Base-by-base conservation (phyloP, 2,888 invertebrate genomes). In the Serripes groenlandicus region DNA sequence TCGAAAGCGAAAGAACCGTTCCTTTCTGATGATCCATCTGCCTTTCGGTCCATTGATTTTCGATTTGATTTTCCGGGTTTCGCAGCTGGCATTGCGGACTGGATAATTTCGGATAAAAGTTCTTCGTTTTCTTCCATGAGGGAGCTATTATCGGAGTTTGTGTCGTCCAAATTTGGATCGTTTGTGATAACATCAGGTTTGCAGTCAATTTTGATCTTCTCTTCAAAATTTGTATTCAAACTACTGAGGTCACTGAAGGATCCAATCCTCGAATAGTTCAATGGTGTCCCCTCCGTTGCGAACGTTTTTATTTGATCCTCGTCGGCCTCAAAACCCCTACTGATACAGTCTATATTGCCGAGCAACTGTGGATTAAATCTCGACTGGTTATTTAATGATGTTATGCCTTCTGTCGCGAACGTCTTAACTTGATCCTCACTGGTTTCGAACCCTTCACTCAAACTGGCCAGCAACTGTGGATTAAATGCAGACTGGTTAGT, bases 351-450 rank as follows among this genome's bases (percentile, higher is more conserved):
- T 37, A 60, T 75, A 23, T 73, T 74, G 21, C 56, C 56, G 2
- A 80, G 42, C 23, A 81, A 21, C n/a, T 62, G 34, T 32, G 75
- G 75, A 34, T 75, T 71, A 34, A 78, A 75, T 5, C 42, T 68
- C 2, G 15, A 35, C 7, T 37, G 66, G 95, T 97, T 97, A 94
- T 97, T 97, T 28, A 97, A 96, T 0, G 98, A 98, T 0, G 98
- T 98, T 0, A 98, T 98, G 88, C 97, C 97, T 94, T 98, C 98
- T 91, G 97, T 97, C 91, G 97, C 97, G 95, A 97, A 98, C 32
- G 96, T 96, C 9, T 96, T 96, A 78, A 96, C 92, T 92, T 96
- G 96, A 93, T 97, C 96, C 42, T 94, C 83, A 30, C 71, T 68
- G 26, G 52, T 73, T 54, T 82, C 79, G 75, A 74, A 66, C 23